Percentiles rank a stretch among this genome's conserved stretches.
These are phyloP conservation scores for Hyles vespertilio DNA, from an alignment of 1,140 invertebrate species.

Conservation along the genomic window DNA sequence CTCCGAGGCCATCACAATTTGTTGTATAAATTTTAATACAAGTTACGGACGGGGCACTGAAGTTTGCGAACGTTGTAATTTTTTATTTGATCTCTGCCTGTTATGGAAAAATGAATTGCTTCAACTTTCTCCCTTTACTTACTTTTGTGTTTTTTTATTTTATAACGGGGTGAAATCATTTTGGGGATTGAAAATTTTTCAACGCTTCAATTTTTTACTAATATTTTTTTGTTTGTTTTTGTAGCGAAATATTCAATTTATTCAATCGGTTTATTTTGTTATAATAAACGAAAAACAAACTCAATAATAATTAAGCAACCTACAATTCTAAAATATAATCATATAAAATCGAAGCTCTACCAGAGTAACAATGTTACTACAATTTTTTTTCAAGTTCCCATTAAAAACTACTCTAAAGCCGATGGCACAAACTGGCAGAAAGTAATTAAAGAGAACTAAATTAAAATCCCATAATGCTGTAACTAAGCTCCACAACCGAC, in stretches of 20 bases:
- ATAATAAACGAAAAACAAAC: no score
- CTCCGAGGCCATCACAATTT: constrained; percentile 22
- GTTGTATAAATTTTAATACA: constrained; percentile 45
- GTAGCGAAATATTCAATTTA: no score
- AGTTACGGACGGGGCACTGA: constrained; percentile 22
- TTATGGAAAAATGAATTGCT: constrained; percentile 38
- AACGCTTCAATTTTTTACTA: no score
- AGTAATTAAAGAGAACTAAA: constrained; percentile 49
- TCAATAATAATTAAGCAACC: no score
- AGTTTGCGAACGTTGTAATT: constrained; percentile 40
- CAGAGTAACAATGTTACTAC: no score
- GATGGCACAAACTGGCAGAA: constrained; percentile 10
- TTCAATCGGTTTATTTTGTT: no score
- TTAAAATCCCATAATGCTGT: constrained; percentile 40
- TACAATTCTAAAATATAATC: no score
- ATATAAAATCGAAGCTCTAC: no score
- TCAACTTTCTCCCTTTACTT: constrained; percentile 29
- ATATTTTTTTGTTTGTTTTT: no score
- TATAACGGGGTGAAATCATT: not conserved
- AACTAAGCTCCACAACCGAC: constrained; percentile 31
- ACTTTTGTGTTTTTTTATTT: constrained; percentile 14
- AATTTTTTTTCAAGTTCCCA: no score
- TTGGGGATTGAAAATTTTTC: not conserved
- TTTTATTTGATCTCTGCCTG: constrained; percentile 46
- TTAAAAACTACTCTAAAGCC: not conserved